These are phyloP conservation scores for Drosophila rellima DNA, from an alignment of 2,888 invertebrate genomes.

Conservation along the genomic window DNA sequence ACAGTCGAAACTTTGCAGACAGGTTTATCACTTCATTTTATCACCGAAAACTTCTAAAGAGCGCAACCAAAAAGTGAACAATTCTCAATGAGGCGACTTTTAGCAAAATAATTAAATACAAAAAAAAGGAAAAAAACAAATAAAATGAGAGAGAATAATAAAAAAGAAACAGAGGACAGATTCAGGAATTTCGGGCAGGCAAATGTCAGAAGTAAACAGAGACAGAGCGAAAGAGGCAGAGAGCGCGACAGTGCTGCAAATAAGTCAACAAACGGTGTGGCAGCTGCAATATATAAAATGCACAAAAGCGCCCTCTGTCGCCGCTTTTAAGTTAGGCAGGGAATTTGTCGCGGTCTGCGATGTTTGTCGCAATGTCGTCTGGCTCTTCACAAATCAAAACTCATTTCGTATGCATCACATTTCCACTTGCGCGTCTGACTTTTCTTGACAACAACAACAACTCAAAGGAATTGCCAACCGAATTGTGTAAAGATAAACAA, in stretches of 20 bases:
- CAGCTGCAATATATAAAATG: constrained; percentile 72
- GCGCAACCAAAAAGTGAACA: constrained; percentile 43
- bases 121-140: constrained; percentile 33
- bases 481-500: constrained; percentile 83
- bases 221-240: background rate
- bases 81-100: constrained; percentile 61
- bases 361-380: constrained; percentile 5
- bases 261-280: constrained; percentile 72
- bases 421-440: constrained; percentile 69
- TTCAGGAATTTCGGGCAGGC: constrained; percentile 19
- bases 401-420: constrained; percentile 82
- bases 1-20: constrained; percentile 74
- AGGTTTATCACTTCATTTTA: constrained; percentile 81
- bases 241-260: constrained; percentile 51
- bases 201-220: constrained; percentile 20
- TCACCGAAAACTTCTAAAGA: constrained; percentile 58
- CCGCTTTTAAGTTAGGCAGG: background rate
- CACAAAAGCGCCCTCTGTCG: constrained; percentile 59
- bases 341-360: background rate
- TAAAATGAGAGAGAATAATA: background rate
- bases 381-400: constrained; percentile 78
- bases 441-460: constrained; percentile 35
- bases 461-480: constrained; percentile 79
- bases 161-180: background rate
- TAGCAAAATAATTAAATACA: constrained; percentile 71